These are phyloP conservation scores for Harpegnathos saltator DNA, from an alignment of 1,140 invertebrate genomes.

Conservation along the genomic window DNA sequence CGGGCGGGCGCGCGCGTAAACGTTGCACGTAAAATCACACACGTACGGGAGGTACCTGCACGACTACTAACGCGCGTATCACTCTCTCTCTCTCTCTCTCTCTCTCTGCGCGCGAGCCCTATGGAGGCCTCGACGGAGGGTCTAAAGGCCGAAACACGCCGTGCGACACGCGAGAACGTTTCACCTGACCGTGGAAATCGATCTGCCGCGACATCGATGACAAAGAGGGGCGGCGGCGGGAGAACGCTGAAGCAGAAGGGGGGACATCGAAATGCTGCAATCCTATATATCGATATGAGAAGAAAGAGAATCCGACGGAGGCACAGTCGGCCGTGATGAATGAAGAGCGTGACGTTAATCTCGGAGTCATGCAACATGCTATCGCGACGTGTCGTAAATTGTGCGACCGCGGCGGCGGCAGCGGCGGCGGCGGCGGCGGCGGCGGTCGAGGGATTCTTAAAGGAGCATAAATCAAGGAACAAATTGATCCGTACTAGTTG, in stretches of 20 bases:
- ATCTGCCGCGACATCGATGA: neutral
- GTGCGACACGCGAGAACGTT: neutral
- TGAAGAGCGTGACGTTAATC: slow-evolving; percentile 59
- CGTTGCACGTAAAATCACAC: slow-evolving; percentile 68
- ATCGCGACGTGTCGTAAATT: slow-evolving; percentile 72
- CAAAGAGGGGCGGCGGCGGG: neutral
- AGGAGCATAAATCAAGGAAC: slow-evolving; percentile 68
- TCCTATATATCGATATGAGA: neutral
- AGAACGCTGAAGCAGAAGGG: no score
- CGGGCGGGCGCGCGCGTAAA: slow-evolving; percentile 73
- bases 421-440: neutral
- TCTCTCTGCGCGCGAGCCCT: neutral
- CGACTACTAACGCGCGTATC: slow-evolving; percentile 51
- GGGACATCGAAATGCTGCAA: no score
- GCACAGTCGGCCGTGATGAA: slow-evolving; percentile 41
- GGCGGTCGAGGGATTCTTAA: slow-evolving; percentile 45
- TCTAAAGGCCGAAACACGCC: slow-evolving; percentile 14
- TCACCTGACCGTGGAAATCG: slow-evolving; percentile 11
- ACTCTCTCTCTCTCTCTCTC: slow-evolving; percentile 57
- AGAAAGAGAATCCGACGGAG: neutral
- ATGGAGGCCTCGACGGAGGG: neutral
- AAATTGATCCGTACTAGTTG: slow-evolving; percentile 72
- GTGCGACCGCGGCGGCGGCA: slow-evolving; percentile 18
- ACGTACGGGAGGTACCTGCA: slow-evolving; percentile 60
- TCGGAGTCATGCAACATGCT: slow-evolving; percentile 53